These are phyloP conservation scores for Falcaria lacertinaria DNA, from an alignment of 2,888 invertebrate species.

Conservation along the genomic window DNA sequence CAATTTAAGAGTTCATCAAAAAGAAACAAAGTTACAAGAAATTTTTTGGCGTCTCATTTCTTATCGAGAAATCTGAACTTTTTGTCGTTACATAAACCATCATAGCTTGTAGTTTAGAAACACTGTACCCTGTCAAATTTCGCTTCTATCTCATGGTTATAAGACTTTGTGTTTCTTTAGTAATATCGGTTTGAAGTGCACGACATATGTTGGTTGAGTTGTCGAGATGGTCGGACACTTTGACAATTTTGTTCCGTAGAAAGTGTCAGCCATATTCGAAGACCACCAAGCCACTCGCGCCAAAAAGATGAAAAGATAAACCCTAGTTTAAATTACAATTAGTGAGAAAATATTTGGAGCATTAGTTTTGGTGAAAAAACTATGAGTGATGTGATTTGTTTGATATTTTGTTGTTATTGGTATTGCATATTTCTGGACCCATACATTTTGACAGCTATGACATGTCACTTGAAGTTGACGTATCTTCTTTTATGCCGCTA, in stretches of 20 bases:
- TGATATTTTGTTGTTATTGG: neutral
- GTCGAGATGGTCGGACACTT: constrained; percentile 69
- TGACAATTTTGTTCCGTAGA: constrained; percentile 66
- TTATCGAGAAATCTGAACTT: constrained; percentile 60
- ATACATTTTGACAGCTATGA: neutral
- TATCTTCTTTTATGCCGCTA: too few relatives aligned
- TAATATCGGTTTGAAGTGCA: constrained; percentile 8
- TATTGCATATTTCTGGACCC: neutral
- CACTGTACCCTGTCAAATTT: neutral
- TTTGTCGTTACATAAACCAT: constrained; percentile 39
- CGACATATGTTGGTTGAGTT: constrained; percentile 25
- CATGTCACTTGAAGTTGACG: neutral
- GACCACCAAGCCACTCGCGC: constrained; percentile 63
- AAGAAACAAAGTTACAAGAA: constrained; percentile 15
- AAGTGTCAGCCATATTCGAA: constrained; percentile 59
- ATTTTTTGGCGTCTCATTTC: constrained; percentile 35
- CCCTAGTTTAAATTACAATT: constrained; percentile 65
- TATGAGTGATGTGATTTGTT: neutral
- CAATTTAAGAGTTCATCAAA: constrained; percentile 12
- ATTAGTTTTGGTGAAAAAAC: constrained; percentile 9
- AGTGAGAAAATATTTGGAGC: constrained; percentile 47
- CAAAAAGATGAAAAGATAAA: constrained; percentile 50
- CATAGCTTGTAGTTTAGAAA: neutral
- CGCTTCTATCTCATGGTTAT: constrained; percentile 7
- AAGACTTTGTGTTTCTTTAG: neutral